A percentile compares a stretch with the other conserved stretches of the same genome.
These are phyloP conservation scores for Gracilinanus agilis DNA, from an alignment of 2,113 vertebrate species.

Conservation along the genomic window DNA sequence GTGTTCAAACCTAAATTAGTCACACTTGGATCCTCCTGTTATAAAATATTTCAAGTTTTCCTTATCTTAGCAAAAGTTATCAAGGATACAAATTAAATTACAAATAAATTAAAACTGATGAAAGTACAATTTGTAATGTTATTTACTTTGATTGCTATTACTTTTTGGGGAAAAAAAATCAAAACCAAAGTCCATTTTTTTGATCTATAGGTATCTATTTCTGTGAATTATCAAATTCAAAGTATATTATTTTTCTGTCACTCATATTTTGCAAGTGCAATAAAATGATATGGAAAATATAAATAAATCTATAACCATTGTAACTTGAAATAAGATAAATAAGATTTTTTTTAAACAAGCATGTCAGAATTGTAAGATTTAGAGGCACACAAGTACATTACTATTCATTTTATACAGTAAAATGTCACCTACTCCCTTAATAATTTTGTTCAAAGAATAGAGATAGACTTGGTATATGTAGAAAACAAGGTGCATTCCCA, in stretches of 20 bases:
- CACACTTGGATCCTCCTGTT: not conserved
- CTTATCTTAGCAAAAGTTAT: slow-evolving; percentile 29
- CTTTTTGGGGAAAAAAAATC: not conserved
- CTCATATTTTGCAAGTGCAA: not conserved
- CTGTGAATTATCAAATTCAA: not conserved
- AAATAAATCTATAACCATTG: not conserved
- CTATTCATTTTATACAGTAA: not conserved
- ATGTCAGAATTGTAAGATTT: not conserved
- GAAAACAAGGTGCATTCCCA: not conserved
- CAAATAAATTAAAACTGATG: slow-evolving; percentile 5
- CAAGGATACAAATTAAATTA: not conserved
- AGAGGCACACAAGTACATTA: not conserved
- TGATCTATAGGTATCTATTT: not conserved
- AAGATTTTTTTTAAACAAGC: not conserved
- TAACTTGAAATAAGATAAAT: not conserved
- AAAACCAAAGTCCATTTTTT: not conserved
- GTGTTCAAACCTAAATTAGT: not conserved
- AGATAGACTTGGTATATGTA: not conserved
- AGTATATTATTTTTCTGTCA: not conserved
- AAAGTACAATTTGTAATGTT: not conserved
- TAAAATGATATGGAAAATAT: not conserved
- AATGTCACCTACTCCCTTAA: not conserved
- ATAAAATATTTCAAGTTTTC: not conserved
- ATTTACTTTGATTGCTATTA: not conserved
- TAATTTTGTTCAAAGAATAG: not conserved